Base-by-base conservation (phyloP, 2,113 vertebrate genomes). In the Vulpes ferrilata region DNA sequence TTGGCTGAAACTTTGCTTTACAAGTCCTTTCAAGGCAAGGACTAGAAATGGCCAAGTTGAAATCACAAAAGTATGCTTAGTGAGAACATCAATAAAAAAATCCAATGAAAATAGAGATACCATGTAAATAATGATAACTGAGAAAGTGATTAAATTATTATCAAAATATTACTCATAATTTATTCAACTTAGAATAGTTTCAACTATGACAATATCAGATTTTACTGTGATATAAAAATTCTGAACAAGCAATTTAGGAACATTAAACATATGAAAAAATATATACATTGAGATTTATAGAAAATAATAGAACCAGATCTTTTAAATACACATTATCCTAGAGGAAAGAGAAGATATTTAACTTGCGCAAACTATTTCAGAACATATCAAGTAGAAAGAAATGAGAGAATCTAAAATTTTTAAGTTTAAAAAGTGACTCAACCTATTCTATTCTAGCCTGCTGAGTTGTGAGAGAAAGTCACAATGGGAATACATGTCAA, bases 401-500 rank as follows among this genome's bases (percentile, higher is more conserved):
- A 48, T 38, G 83, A 96, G 22, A 90, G 93, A 96, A 95, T 43
- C 2, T 93, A 93, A 90, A 88, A 2, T n/a, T 84, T 96, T 96
- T 82, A 30, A 48, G 67, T 86, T 88, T 98, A 60, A 97, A 97
- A n/a, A 88, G 30, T 59, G 90, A 48, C 16, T 96, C 30, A 69
- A 9, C 87, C 17, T 88, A 32, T 20, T 78, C 15, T 92, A 11
- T 62, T 89, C 88, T 85, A 87, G 15, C 5, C 38, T 78, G 0
- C 59, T 97, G 59, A 96, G 43, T 97, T 96, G 94, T 85, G 94
- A 90, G 35, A 73, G 87, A 74, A 97, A 97, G 90, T 43, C 16
- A 5, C 60, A 95, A 79, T 19, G 62, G n/a, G 79, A 98, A 71
- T 89, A 60, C 30, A 5, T 90, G 93, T 96, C 86, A 88, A 22